phyloP scores from a whole-genome alignment of 2,797 vertebrate species.

The Halcyon leucocephala region DNA sequence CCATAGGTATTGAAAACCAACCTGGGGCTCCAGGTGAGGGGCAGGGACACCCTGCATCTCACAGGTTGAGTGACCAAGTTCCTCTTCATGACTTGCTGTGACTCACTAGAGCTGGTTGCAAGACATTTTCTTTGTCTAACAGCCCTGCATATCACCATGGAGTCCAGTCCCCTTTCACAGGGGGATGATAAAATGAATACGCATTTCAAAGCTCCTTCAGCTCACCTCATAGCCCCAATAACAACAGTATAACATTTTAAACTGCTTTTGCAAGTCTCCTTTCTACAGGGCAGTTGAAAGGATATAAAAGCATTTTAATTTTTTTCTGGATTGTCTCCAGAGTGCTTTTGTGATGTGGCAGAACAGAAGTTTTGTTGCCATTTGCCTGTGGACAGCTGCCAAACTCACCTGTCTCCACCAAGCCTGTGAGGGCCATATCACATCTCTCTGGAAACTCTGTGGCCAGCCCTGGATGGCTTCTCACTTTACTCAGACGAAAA shows the following conservation, averaged over 20 bases:
- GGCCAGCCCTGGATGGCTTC: slow-evolving; percentile 33
- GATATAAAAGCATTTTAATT: slow-evolving; percentile 51
- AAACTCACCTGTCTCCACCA: slow-evolving; percentile 70
- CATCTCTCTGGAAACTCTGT: slow-evolving; percentile 51
- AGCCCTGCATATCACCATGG: neutral
- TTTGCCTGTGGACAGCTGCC: slow-evolving; percentile 69
- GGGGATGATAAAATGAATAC: neutral
- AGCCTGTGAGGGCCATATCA: slow-evolving; percentile 32
- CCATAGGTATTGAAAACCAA: neutral
- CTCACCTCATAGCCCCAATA: slow-evolving; percentile 8
- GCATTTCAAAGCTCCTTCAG: slow-evolving; percentile 36
- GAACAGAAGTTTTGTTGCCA: slow-evolving; percentile 58
- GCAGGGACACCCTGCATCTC: neutral
- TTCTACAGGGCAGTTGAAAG: slow-evolving; percentile 45
- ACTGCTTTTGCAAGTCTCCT: slow-evolving; percentile 48
- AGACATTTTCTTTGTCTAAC: neutral
- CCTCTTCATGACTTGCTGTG: neutral
- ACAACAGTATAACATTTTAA: slow-evolving; percentile 29
- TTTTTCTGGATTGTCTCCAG: slow-evolving; percentile 22
- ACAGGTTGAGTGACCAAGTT: neutral
- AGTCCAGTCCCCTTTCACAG: neutral
- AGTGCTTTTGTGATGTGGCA: slow-evolving; percentile 13
- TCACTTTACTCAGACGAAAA: slow-evolving; percentile 66
- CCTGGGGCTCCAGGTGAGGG: neutral
- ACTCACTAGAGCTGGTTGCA: neutral